Percentiles rank a stretch among this genome's conserved stretches.
Evolutionary conservation across 2,113 vertebrate genomes (phyloP).

Genomic region (Electrona antarctica): DNA sequence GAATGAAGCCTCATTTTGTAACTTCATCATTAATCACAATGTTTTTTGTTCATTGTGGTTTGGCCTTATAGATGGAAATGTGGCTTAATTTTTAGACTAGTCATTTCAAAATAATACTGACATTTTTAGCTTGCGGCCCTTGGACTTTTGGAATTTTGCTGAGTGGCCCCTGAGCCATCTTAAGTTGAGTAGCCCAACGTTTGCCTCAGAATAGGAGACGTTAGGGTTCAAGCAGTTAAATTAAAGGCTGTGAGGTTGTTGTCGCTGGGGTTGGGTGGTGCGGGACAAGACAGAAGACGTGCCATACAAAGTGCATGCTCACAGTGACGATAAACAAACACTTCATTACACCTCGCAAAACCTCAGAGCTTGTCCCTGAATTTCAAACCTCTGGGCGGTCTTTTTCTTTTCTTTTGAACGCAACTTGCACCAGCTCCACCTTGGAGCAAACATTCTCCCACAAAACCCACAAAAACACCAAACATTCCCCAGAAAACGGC

Average conservation of each 20-base stretch:
- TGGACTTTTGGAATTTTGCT: too few relatives aligned
- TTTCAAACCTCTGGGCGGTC: conserved; percentile 12
- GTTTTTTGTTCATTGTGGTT: too few relatives aligned
- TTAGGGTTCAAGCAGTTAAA: too few relatives aligned
- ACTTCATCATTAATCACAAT: too few relatives aligned
- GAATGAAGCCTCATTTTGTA: too few relatives aligned
- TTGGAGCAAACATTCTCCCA: conserved; percentile 45
- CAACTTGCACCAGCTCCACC: conserved; percentile 46
- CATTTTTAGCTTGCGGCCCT: too few relatives aligned
- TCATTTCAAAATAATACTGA: too few relatives aligned
- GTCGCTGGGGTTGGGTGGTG: neutral
- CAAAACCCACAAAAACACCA: conserved; percentile 54
- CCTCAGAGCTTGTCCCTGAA: conserved; percentile 38
- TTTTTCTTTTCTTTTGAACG: conserved; percentile 18
- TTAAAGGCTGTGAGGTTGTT: neutral
- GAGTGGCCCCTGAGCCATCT: too few relatives aligned
- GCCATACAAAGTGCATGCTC: conserved; percentile 10
- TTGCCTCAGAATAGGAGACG: too few relatives aligned
- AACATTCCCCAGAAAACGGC: conserved; percentile 41
- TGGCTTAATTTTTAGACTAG: too few relatives aligned
- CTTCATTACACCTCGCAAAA: conserved; percentile 34
- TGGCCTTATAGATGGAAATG: too few relatives aligned
- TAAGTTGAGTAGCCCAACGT: too few relatives aligned
- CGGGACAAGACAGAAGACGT: neutral
- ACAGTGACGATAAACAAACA: conserved; percentile 44